Evolutionary conservation across 2,797 vertebrate genomes (phyloP).

Genomic region (Argya squamiceps): DNA sequence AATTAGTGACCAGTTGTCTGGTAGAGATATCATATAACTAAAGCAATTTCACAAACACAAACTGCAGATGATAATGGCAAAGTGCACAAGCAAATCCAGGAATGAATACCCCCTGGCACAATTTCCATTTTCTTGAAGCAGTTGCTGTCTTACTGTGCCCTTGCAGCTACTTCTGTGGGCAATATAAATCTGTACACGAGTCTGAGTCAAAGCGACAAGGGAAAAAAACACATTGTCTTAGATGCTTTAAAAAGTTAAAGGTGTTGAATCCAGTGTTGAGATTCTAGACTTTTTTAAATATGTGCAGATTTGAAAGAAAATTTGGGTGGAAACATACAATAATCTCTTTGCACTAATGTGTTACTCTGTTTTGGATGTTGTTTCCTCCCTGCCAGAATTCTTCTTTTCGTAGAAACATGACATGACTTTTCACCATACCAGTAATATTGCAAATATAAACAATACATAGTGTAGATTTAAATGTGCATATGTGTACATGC

Average conservation of each 20-base stretch:
- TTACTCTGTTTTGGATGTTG: not conserved
- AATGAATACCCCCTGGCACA: not conserved
- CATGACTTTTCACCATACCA: not conserved
- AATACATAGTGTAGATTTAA: not conserved
- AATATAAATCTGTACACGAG: not conserved
- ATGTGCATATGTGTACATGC: no score
- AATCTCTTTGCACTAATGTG: not conserved
- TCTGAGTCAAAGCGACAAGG: not conserved
- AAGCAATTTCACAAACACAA: not conserved
- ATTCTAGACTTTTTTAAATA: not conserved
- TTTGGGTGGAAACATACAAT: not conserved
- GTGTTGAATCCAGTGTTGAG: not conserved
- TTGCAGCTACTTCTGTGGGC: not conserved
- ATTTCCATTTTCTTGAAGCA: not conserved
- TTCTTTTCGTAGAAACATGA: not conserved
- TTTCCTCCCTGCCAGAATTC: rapidly evolving
- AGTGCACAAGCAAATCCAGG: not conserved
- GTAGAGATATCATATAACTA: not conserved
- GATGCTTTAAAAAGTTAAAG: not conserved
- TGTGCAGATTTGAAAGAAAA: not conserved
- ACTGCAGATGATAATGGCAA: not conserved
- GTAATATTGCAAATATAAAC: not conserved
- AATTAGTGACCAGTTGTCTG: not conserved
- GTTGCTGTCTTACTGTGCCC: not conserved
- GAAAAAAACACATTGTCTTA: not conserved